Percentiles rank a stretch among this genome's conserved stretches.
These are phyloP conservation scores for Trogon melanurus DNA, from an alignment of 2,113 vertebrate species.

Conservation along the genomic window DNA sequence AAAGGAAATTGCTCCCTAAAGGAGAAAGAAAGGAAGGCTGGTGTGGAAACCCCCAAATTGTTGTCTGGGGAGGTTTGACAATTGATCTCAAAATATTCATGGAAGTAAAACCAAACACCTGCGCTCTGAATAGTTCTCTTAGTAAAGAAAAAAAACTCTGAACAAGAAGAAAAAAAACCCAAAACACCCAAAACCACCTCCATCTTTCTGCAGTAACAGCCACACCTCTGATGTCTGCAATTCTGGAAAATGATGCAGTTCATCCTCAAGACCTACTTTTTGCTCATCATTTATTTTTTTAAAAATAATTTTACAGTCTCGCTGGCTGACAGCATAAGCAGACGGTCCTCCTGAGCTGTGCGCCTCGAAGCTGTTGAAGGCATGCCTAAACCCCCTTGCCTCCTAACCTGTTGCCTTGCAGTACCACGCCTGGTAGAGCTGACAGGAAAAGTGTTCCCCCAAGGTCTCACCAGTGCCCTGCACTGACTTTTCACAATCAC, in stretches of 20 bases:
- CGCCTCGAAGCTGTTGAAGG: rapidly evolving
- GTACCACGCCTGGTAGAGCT: neutral
- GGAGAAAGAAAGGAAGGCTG: neutral
- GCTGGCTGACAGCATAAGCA: neutral
- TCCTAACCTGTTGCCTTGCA: neutral
- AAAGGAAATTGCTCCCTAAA: neutral
- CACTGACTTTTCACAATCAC: neutral
- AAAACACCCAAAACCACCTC: neutral
- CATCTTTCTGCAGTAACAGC: neutral
- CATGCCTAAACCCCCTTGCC: rapidly evolving
- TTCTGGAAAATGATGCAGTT: neutral
- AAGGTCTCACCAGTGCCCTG: neutral
- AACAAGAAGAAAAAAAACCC: neutral
- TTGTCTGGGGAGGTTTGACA: neutral
- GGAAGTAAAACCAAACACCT: neutral
- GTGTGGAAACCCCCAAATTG: neutral
- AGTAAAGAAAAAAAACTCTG: neutral
- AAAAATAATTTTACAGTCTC: neutral
- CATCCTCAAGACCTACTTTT: neutral
- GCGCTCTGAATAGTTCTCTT: neutral
- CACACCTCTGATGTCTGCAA: neutral
- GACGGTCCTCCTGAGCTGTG: neutral
- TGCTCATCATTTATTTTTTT: neutral
- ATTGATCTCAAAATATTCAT: neutral
- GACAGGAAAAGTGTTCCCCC: neutral